A percentile compares a stretch with the other conserved stretches of the same genome.
Conservation (phyloP, 2,888 invertebrate species). For the Pachliopta kotzebuea region DNA sequence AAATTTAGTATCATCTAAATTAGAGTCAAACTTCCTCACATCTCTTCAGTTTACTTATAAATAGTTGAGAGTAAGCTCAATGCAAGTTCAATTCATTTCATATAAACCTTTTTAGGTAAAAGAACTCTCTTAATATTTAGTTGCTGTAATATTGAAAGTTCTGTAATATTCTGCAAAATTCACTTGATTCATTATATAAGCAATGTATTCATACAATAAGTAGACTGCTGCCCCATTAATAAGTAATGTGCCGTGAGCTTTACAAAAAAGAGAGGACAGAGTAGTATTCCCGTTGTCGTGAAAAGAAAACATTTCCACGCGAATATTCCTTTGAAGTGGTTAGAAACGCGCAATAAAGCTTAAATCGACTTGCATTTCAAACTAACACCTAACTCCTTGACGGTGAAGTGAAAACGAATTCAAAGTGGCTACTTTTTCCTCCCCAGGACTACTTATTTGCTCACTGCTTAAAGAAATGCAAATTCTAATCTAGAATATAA, state of each 20-base stretch:
- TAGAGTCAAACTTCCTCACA: too few relatives aligned
- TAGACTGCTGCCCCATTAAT: not conserved
- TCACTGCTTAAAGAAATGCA: conserved; percentile 4
- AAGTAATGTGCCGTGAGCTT: not conserved
- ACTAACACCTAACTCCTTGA: conserved; percentile 17
- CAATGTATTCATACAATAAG: not conserved
- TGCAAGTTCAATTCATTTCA: too few relatives aligned
- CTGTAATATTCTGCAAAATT: too few relatives aligned
- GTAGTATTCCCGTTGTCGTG: not conserved
- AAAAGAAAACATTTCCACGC: conserved; percentile 15
- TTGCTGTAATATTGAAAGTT: too few relatives aligned
- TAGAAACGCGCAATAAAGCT: conserved; percentile 25
- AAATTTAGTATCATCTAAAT: too few relatives aligned
- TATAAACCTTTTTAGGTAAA: too few relatives aligned
- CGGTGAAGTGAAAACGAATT: conserved; percentile 17
- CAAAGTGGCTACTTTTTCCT: conserved; percentile 18
- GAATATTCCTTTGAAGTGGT: conserved; percentile 27
- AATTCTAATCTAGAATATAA: not conserved
- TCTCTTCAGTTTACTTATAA: too few relatives aligned
- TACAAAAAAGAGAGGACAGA: not conserved
- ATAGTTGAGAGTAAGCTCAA: too few relatives aligned
- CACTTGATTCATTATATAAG: not conserved
- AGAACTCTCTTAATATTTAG: too few relatives aligned
- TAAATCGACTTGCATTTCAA: conserved; percentile 24
- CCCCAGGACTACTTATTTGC: conserved; percentile 8